Evolutionary conservation across 2,113 vertebrate genomes (phyloP), one percentile per base, ranked within the genome.

Genomic region (Philantomba maxwellii): DNA sequence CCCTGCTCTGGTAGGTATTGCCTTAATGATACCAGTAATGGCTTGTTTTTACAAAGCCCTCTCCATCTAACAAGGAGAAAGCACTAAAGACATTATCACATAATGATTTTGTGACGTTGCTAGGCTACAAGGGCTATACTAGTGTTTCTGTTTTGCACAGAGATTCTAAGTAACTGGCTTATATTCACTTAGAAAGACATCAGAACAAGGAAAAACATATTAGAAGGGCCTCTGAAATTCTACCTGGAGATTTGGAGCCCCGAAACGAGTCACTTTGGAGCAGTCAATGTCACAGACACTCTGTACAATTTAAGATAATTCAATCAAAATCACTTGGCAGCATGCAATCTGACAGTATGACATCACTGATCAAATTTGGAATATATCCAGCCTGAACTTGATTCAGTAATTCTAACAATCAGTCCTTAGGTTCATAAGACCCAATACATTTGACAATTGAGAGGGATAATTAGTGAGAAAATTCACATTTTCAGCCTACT

Each of bases 21-120:
- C 66, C 43, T 81, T 53, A 91, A 93, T 33, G 12, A 77, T 55
- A 55, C n/a, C 82, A 82, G 36, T 91, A 93, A 89, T 78, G 36
- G 15, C 49, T 91, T 93, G 47, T 93, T 94, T 96, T 92, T 78
- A 45, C 39, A 86, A 94, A 95, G 62, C 6, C 28, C 45, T 33
- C 28, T 97, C 66, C 11, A 57, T 28, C 43, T 91, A 45, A 93
- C 45, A 89, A 70, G 25, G 49, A 95, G 83, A 97, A 93, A 94
- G 25, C 49, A 89, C 77, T 53, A 30, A 26, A 70, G 78, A 95
- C 15, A 78, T 96, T 82, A 91, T 64, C 36, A 86, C 19, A 57
- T 57, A 91, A 60, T 77, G 43, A 60, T 45, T 85, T 95, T 60
- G 57, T 47, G 12, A 83, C 64, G 92, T 94, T 97, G 86, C 95